Base-by-base conservation (phyloP, 2,888 invertebrate species). In the Entomobrya proxima region DNA sequence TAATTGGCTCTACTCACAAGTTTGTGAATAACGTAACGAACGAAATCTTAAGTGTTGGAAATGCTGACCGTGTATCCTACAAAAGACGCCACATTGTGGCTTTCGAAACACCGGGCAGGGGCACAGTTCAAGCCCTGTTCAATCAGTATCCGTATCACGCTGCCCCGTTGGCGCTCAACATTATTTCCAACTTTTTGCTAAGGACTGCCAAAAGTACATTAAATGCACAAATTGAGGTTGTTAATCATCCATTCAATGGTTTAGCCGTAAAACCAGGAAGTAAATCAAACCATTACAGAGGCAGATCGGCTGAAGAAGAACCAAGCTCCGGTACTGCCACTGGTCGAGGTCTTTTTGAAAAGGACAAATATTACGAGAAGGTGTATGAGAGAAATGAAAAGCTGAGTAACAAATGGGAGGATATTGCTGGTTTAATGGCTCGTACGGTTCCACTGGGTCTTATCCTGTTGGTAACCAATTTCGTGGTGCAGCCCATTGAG, bases 111-210 rank as follows among this genome's bases (percentile, higher is more conserved):
- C 5, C 3, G 15, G 4, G 7, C 7, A 15, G 9, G 2, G 32
- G n/a, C 15, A 2, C 13, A 7, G 13, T 84, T 13, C 85, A 83
- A 2, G 86, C 86, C 21, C 24, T 86, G 61, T 88, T 64, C 74
- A 87, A 81, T 24, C 40, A 76, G 3, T 52, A 83, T 27, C 92
- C 93, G 1, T 92, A 90, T 88, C 93, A 93, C 88, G 90, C 91
- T 2, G 91, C 92, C 7, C 91, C 92, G 0, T 91, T 92, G 11
- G 89, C 92, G 9, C 86, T 93, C 74, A 90, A 91, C 9, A 78
- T 91, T 30, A 78, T 91, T 0, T 91, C 91, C 37, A 91, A 90
- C 30, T 88, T 91, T 0, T 58, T 92, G 1, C 77, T 91, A 87
- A 89, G 47, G 27, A 21, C 50, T 2, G 61, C 24, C 21, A 35